phyloP scores from a whole-genome alignment of 2,888 invertebrate species.

The Drosophila lutescens region DNA sequence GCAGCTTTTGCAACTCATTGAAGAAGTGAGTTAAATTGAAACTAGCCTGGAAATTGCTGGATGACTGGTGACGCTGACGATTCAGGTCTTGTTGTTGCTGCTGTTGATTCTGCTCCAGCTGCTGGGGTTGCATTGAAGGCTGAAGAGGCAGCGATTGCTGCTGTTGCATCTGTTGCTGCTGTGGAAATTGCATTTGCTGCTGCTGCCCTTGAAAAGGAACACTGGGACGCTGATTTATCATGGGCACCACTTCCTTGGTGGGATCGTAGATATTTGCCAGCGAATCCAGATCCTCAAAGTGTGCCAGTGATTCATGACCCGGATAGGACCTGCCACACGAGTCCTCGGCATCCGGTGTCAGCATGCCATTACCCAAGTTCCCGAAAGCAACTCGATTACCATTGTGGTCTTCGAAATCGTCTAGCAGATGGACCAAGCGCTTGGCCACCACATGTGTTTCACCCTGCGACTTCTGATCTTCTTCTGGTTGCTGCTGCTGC shows the following conservation, averaged over 20 bases:
- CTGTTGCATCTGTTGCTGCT: constrained; percentile 8
- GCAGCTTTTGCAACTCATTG: constrained; percentile 54
- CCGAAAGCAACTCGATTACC: constrained; percentile 52
- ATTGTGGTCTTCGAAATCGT: constrained; percentile 65
- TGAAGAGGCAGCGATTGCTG: constrained; percentile 4
- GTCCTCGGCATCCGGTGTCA: constrained; percentile 35
- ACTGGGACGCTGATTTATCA: constrained; percentile 42
- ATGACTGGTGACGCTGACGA: constrained; percentile 27
- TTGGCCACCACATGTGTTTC: constrained; percentile 11
- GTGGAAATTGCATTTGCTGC: neutral
- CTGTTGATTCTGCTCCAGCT: constrained; percentile 6
- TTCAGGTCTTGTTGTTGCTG: neutral
- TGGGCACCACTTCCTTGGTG: constrained; percentile 46
- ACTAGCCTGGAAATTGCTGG: constrained; percentile 31
- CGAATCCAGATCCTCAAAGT: constrained; percentile 16
- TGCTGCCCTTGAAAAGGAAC: neutral
- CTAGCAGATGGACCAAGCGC: constrained; percentile 20
- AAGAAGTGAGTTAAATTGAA: constrained; percentile 62
- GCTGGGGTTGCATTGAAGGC: neutral
- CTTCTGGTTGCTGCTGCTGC: neutral
- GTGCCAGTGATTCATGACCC: neutral
- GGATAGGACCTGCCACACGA: constrained; percentile 24
- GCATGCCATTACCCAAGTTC: constrained; percentile 33
- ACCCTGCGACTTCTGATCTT: neutral
- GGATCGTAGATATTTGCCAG: constrained; percentile 27